Conservation (phyloP, 2,888 invertebrate species). For the Eristalis tenax region DNA sequence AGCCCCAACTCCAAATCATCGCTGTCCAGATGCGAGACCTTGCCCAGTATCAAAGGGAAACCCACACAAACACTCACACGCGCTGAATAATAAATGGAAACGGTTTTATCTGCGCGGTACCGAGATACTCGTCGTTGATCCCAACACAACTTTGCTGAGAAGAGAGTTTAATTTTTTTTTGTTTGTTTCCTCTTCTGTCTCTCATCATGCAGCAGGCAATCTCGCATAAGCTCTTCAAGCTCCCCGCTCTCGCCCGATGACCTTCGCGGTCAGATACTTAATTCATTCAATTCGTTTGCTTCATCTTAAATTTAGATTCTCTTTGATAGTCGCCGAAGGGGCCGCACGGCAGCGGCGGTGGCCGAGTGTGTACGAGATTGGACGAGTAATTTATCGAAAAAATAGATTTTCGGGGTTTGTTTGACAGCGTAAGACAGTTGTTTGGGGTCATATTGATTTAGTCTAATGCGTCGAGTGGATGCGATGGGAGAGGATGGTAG, state of each 20-base stretch:
- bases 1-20: neutral
- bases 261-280: conserved; percentile 56
- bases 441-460: conserved; percentile 20
- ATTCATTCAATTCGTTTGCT: conserved; percentile 37
- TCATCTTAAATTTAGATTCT: conserved; percentile 14
- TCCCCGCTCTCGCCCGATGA: conserved; percentile 7
- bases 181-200: neutral
- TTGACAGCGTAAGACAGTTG: conserved; percentile 19
- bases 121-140: neutral
- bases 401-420: conserved; percentile 34
- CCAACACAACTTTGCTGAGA: neutral
- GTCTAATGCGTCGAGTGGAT: neutral
- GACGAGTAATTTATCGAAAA: conserved; percentile 31
- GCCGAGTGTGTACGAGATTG: neutral
- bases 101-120: neutral
- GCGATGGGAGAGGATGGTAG: no score
- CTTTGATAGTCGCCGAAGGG: conserved; percentile 8
- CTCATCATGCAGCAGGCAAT: no score
- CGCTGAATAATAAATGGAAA: neutral
- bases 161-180: conserved; percentile 9
- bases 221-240: neutral
- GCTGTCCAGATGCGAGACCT: neutral
- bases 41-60: neutral
- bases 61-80: neutral
- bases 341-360: neutral